These are phyloP conservation scores for Lontra canadensis DNA, from an alignment of 2,113 vertebrate species.

Conservation along the genomic window DNA sequence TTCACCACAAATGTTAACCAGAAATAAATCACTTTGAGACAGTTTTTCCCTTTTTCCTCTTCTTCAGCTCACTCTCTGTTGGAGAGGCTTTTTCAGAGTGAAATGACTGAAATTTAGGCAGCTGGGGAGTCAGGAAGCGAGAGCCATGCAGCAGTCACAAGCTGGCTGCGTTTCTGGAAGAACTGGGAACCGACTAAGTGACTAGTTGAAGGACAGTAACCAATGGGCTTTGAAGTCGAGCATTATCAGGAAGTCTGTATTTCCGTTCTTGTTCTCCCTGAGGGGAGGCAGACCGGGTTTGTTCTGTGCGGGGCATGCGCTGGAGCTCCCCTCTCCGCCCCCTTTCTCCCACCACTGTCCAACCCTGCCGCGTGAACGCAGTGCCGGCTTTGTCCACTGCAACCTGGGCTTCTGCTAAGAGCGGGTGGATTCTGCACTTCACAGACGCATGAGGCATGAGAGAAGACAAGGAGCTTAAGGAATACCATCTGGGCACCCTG, in stretches of 20 bases:
- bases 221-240: fast-evolving
- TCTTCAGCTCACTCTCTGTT: neutral
- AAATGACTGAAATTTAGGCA: neutral
- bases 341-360: neutral
- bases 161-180: neutral
- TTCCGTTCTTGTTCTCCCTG: neutral
- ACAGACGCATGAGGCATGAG: neutral
- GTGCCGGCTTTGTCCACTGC: fast-evolving
- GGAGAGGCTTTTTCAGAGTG: neutral
- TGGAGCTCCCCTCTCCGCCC: too few species aligned
- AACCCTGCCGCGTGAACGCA: neutral
- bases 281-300: fast-evolving
- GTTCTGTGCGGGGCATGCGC: neutral
- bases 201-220: neutral
- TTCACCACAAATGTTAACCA: neutral
- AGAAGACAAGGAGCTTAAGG: neutral
- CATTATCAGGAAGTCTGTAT: neutral
- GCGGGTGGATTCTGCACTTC: neutral
- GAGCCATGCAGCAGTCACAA: neutral
- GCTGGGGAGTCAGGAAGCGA: neutral
- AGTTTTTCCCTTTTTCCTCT: neutral
- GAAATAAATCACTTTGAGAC: neutral
- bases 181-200: neutral
- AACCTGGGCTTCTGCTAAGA: neutral
- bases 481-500: neutral